Percentiles rank a stretch among this genome's conserved stretches.
These are phyloP conservation scores for Leucoraja ocellata DNA, from an alignment of 2,797 vertebrate genomes.

Conservation along the genomic window DNA sequence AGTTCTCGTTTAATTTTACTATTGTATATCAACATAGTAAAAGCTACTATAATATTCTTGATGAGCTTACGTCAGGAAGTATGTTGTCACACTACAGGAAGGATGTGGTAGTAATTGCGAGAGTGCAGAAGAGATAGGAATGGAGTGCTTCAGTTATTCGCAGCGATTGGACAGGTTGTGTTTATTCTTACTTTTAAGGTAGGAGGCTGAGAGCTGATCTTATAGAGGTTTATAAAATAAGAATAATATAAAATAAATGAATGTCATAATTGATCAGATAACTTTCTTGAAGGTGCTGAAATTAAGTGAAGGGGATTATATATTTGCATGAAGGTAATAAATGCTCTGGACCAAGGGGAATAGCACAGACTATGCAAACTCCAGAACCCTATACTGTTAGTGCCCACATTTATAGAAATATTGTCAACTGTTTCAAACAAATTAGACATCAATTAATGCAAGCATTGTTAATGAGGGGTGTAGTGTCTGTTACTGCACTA, in stretches of 20 bases:
- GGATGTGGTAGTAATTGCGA: too few species aligned
- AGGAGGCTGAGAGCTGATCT: not conserved
- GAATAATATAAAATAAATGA: too few species aligned
- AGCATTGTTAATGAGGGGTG: not conserved
- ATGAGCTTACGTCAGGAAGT: too few species aligned
- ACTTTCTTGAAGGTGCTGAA: not conserved
- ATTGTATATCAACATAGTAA: not conserved
- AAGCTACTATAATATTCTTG: not conserved
- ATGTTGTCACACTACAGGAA: too few species aligned
- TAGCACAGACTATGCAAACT: not conserved
- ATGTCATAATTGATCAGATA: too few species aligned
- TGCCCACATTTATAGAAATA: too few species aligned
- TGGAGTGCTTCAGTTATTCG: too few species aligned
- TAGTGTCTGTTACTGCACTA: too few species aligned
- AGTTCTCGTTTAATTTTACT: too few species aligned
- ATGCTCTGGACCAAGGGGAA: not conserved
- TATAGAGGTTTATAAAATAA: too few species aligned
- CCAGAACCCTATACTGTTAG: not conserved
- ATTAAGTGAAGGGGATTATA: not conserved
- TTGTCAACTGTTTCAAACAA: not conserved
- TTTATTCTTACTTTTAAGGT: not conserved
- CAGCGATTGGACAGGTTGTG: too few species aligned
- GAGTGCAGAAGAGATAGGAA: too few species aligned
- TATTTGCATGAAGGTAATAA: not conserved
- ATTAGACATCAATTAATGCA: not conserved